phyloP scores from a whole-genome alignment of 30 jellyfish, hydroid and myxozoan genomes.

The Hydractinia symbiolongicarpus region DNA sequence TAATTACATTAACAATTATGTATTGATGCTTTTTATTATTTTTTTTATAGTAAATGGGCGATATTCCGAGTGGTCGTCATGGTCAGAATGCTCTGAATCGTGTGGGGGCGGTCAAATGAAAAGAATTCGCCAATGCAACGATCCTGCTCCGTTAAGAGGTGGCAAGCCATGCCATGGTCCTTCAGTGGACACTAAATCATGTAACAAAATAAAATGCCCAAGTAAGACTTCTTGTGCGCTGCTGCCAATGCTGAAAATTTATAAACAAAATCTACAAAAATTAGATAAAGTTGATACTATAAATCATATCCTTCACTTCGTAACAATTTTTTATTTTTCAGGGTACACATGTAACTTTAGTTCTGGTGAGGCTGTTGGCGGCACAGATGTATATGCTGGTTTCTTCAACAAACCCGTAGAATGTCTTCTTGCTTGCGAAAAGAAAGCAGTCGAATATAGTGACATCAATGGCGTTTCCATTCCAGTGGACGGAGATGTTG shows the following conservation, averaged over 20 bases:
- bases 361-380: not conserved
- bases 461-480: not conserved
- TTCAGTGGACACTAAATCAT: not conserved
- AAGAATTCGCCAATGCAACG: not conserved
- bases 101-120: conserved; percentile 3
- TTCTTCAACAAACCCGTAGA: not conserved
- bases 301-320: too few species aligned
- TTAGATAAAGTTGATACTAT: too few species aligned
- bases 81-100: not conserved
- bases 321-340: too few species aligned
- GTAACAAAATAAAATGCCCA: not conserved
- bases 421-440: not conserved
- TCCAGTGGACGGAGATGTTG: not conserved
- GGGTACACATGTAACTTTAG: not conserved
- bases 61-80: conserved; percentile 16
- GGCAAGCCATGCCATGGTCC: not conserved
- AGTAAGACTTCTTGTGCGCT: not conserved
- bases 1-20: not conserved
- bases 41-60: not conserved
- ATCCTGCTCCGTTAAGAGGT: not conserved
- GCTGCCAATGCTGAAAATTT: too few species aligned
- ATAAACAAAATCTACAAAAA: too few species aligned
- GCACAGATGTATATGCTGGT: not conserved
- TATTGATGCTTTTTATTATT: not conserved
- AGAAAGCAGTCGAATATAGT: not conserved